These are phyloP conservation scores for Peribatodes rhomboidaria DNA, from an alignment of 2,888 invertebrate genomes.

Conservation along the genomic window DNA sequence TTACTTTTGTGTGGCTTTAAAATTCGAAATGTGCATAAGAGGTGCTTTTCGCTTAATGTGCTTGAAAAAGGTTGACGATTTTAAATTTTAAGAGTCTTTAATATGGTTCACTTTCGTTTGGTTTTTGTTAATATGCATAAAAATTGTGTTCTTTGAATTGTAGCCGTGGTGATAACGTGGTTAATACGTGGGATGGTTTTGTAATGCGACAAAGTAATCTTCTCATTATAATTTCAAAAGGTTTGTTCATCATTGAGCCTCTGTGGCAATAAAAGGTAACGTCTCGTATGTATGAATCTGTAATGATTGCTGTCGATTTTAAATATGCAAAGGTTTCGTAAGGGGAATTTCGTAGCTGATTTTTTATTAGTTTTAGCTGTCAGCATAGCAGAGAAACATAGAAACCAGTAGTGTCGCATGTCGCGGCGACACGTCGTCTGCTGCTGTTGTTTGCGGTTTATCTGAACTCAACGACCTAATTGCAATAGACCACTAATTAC, in stretches of 20 bases:
- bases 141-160: neutral
- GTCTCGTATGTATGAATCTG: constrained; percentile 6
- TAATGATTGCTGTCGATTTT: constrained; percentile 3
- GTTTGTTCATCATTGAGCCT: neutral
- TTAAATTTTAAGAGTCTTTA: neutral
- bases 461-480: no score
- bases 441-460: no score
- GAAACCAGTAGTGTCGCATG: no score
- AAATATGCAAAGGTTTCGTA: constrained; percentile 2
- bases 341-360: neutral
- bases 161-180: constrained; percentile 14
- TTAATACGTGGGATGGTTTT: constrained; percentile 14
- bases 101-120: constrained; percentile 3
- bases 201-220: constrained; percentile 12
- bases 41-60: neutral
- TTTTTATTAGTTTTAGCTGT: neutral
- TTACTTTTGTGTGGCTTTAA: constrained; percentile 1
- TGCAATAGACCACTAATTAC: no score
- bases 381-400: no score
- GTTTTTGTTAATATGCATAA: neutral
- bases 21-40: constrained; percentile 14
- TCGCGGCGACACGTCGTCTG: no score
- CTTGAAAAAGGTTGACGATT: neutral
- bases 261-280: constrained; percentile 13
- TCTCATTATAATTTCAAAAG: constrained; percentile 12